Conservation (phyloP, 1,140 invertebrate species). For the Magallana ariakensis region DNA sequence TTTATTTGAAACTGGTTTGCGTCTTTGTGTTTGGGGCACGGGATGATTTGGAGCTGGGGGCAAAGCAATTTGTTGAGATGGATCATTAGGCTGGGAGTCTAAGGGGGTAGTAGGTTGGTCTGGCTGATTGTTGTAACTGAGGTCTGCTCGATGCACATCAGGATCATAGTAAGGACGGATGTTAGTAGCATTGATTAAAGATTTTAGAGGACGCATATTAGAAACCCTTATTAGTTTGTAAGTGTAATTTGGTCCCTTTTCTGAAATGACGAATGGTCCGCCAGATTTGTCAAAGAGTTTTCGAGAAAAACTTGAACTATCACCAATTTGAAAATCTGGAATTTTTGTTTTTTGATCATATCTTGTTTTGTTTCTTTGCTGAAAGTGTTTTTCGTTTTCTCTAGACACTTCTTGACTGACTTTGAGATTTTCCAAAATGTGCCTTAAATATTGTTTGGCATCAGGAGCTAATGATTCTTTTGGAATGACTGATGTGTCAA, state of each 20-base stretch:
- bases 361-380: slow-evolving; percentile 39
- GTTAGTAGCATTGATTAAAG: slow-evolving; percentile 42
- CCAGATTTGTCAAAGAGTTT: slow-evolving; percentile 56
- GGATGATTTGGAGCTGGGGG: not conserved
- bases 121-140: not conserved
- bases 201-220: slow-evolving; percentile 30
- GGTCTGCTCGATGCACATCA: not conserved
- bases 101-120: not conserved
- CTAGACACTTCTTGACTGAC: slow-evolving; percentile 48
- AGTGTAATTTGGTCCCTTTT: slow-evolving; percentile 55
- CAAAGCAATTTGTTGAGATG: not conserved
- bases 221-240: slow-evolving; percentile 43
- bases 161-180: slow-evolving; percentile 49
- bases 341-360: slow-evolving; percentile 43
- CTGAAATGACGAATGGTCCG: slow-evolving; percentile 50
- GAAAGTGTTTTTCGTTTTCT: slow-evolving; percentile 45
- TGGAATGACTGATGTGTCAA: slow-evolving; percentile 50
- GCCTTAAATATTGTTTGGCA: slow-evolving; percentile 43
- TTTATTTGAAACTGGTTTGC: not conserved
- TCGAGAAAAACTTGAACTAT: slow-evolving; percentile 43
- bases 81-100: not conserved
- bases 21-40: not conserved
- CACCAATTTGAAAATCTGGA: slow-evolving; percentile 45
- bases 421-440: slow-evolving; percentile 46
- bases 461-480: slow-evolving; percentile 43